Conservation (phyloP, 2,797 vertebrate genomes). For the Enteromius mattozi region DNA sequence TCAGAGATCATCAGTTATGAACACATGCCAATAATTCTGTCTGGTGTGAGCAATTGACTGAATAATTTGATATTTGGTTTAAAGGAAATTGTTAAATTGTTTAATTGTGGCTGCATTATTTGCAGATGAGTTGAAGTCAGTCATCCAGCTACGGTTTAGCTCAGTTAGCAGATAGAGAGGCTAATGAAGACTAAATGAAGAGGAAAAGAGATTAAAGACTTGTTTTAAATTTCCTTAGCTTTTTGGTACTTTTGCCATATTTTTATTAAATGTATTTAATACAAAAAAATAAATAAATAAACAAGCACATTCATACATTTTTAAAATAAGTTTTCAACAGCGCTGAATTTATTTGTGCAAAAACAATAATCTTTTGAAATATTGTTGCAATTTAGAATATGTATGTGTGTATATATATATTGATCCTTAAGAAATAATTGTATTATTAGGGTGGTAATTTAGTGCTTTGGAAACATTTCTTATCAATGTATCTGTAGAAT, state of each 20-base stretch:
- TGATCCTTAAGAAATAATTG: background rate
- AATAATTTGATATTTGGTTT: slow-evolving; percentile 67
- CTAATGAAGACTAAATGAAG: slow-evolving; percentile 55
- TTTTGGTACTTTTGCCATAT: background rate
- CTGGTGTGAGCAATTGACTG: slow-evolving; percentile 45
- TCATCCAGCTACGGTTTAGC: slow-evolving; percentile 65
- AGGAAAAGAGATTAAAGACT: slow-evolving; percentile 24
- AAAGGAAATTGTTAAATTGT: slow-evolving; percentile 61
- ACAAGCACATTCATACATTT: background rate
- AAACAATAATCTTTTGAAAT: background rate
- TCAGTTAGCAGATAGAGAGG: slow-evolving; percentile 67
- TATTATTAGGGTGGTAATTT: background rate
- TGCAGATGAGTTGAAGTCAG: slow-evolving; percentile 73
- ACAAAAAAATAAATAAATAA: background rate
- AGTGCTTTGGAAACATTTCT: background rate
- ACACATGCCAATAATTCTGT: slow-evolving; percentile 52
- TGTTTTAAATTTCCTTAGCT: background rate
- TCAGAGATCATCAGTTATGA: slow-evolving; percentile 39
- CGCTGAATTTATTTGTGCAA: background rate
- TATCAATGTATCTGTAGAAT: background rate
- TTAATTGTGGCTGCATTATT: slow-evolving; percentile 75
- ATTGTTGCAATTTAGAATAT: background rate
- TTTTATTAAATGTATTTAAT: background rate
- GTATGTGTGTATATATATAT: no score
- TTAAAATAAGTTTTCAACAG: background rate